Percentiles rank a stretch among this genome's conserved stretches.
These are phyloP conservation scores for Betta splendens DNA, from an alignment of 2,797 vertebrate species.

Conservation along the genomic window DNA sequence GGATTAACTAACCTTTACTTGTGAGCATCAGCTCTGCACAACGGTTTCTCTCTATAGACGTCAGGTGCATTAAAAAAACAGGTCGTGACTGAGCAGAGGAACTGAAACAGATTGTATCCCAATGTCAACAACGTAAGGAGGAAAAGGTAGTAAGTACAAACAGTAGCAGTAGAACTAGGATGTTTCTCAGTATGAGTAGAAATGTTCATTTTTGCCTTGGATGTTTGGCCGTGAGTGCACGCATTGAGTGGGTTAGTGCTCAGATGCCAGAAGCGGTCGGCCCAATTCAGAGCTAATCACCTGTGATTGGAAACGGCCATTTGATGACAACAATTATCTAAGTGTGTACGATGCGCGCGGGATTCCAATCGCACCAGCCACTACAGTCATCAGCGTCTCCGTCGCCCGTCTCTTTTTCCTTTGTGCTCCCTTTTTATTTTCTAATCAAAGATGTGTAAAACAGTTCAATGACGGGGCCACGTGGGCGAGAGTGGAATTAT, in stretches of 20 bases:
- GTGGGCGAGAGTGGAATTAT: too few species aligned
- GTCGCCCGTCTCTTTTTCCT: slow-evolving; percentile 1
- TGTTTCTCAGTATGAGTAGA: slow-evolving; percentile 1
- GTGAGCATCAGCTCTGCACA: slow-evolving; percentile 1
- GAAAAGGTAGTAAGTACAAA: too few species aligned
- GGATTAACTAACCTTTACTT: slow-evolving; percentile 56
- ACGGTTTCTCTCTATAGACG: slow-evolving; percentile 9
- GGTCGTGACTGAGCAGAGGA: background rate
- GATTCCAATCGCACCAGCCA: slow-evolving; percentile 18
- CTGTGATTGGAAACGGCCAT: slow-evolving; percentile 46
- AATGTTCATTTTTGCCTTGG: slow-evolving; percentile 7
- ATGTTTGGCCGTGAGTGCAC: background rate
- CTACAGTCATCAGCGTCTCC: slow-evolving; percentile 3
- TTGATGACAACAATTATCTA: slow-evolving; percentile 48
- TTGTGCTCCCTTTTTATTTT: slow-evolving; percentile 1
- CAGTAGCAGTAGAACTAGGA: too few species aligned
- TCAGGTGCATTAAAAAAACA: slow-evolving; percentile 1
- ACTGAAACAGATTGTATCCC: background rate
- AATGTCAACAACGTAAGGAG: too few species aligned
- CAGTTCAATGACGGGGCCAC: too few species aligned
- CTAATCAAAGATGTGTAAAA: slow-evolving; percentile 31
- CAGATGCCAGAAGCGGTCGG: too few species aligned
- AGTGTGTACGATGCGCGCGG: slow-evolving; percentile 17
- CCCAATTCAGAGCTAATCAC: slow-evolving; percentile 51
- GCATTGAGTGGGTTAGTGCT: slow-evolving; percentile 7